Evolutionary conservation across 92 coral and sea anemone species (phyloP).

Genomic region (Heliopora coerulea): DNA sequence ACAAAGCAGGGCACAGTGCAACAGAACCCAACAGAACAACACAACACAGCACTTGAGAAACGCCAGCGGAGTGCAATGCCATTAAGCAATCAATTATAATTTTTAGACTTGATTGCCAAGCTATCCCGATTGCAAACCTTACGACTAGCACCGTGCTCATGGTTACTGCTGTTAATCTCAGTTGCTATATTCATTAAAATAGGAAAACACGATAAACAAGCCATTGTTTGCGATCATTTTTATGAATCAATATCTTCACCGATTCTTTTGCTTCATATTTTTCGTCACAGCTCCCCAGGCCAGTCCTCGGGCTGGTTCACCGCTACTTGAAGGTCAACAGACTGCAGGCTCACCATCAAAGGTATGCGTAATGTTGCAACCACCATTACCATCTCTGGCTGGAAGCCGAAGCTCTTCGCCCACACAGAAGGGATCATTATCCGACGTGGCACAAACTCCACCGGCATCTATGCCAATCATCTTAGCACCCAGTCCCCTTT

Average conservation of each 20-base stretch:
- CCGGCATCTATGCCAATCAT: slow-evolving; percentile 97
- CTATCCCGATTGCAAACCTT: no score
- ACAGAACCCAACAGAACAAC: background rate
- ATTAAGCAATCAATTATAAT: no score
- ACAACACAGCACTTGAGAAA: background rate
- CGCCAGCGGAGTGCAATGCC: no score
- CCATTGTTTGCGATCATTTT: no score
- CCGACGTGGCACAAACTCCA: slow-evolving; percentile 78
- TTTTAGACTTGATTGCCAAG: no score
- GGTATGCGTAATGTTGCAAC: slow-evolving; percentile 91
- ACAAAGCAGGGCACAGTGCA: background rate
- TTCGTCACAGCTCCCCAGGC: background rate
- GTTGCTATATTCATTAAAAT: no score
- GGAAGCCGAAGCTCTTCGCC: slow-evolving; percentile 88
- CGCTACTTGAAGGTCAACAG: slow-evolving; percentile 44
- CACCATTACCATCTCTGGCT: slow-evolving; percentile 92
- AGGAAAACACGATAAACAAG: no score
- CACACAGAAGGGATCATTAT: slow-evolving; percentile 89
- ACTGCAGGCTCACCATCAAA: slow-evolving; percentile 63
- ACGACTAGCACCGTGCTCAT: no score
- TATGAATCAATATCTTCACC: background rate
- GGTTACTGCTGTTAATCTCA: no score
- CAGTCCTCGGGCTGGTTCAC: slow-evolving; percentile 25
- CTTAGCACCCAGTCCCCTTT: slow-evolving; percentile 91
- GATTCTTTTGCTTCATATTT: background rate